phyloP scores from a whole-genome alignment of 2,888 invertebrate genomes.

The Megastigmus dorsalis region DNA sequence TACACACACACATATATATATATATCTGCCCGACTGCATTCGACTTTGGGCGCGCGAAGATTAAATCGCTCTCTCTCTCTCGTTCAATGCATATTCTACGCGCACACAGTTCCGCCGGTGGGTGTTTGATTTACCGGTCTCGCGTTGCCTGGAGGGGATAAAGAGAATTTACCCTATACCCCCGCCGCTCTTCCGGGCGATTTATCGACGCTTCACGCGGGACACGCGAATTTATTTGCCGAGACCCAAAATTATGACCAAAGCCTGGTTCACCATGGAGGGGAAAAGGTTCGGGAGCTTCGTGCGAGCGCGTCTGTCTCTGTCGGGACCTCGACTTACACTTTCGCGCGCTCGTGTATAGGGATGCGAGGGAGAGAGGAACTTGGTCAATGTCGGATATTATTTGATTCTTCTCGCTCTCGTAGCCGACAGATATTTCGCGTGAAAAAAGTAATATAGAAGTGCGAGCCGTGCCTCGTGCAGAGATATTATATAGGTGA shows the following conservation, averaged over 20 bases:
- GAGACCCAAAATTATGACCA: slow-evolving; percentile 19
- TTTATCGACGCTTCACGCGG: slow-evolving; percentile 5
- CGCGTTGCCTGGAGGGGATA: too few species aligned
- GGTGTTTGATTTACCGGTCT: slow-evolving; percentile 30
- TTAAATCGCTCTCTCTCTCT: slow-evolving; percentile 8
- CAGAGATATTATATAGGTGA: too few species aligned
- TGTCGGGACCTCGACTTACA: too few species aligned
- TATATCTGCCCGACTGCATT: too few species aligned
- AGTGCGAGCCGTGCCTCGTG: too few species aligned
- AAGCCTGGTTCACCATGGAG: too few species aligned
- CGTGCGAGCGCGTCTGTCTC: too few species aligned
- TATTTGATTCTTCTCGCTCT: slow-evolving; percentile 29
- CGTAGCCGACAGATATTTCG: neutral
- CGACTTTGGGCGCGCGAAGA: neutral
- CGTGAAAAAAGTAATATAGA: too few species aligned
- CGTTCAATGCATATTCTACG: neutral
- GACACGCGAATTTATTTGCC: slow-evolving; percentile 16
- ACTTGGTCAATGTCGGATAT: too few species aligned
- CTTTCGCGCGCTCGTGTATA: neutral
- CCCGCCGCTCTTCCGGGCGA: neutral
- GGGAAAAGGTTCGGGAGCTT: too few species aligned
- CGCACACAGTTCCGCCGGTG: neutral
- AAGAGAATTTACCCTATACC: too few species aligned
- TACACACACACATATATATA: too few species aligned
- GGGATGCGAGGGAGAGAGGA: neutral